Evolutionary conservation across 2,113 vertebrate genomes (phyloP).

Genomic region (Heteronetta atricapilla): DNA sequence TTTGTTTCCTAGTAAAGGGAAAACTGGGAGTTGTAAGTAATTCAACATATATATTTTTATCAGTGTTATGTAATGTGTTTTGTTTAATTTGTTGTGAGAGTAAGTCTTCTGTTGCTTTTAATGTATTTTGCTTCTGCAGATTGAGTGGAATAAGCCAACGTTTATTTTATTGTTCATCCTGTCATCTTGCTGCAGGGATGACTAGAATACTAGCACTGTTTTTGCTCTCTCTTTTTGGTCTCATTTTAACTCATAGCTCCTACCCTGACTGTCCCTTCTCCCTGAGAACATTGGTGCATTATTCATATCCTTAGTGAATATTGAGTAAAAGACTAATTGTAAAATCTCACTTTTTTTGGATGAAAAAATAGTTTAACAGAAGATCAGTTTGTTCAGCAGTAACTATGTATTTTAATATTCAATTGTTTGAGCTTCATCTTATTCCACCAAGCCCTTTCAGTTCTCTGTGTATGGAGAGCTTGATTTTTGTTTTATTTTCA

Average conservation of each 20-base stretch:
- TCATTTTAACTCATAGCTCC: neutral
- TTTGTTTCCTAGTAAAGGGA: neutral
- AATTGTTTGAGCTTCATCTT: neutral
- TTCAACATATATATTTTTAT: neutral
- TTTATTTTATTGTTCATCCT: neutral
- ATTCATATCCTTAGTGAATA: neutral
- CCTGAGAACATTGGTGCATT: neutral
- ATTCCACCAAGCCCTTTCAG: neutral
- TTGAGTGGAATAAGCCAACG: neutral
- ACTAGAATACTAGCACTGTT: neutral
- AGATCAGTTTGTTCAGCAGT: neutral
- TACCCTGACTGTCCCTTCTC: neutral
- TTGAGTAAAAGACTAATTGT: neutral
- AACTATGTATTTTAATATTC: neutral
- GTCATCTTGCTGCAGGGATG: neutral
- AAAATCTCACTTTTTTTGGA: neutral
- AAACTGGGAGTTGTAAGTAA: neutral
- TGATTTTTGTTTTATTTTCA: slow-evolving; percentile 20
- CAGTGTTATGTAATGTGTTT: neutral
- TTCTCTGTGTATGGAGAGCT: neutral
- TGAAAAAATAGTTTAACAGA: neutral
- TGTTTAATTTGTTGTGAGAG: neutral
- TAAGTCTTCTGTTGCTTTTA: neutral
- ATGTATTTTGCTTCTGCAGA: neutral
- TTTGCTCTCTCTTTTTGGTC: neutral